Base-by-base conservation (phyloP, 2,797 vertebrate genomes). In the Trachurus trachurus region DNA sequence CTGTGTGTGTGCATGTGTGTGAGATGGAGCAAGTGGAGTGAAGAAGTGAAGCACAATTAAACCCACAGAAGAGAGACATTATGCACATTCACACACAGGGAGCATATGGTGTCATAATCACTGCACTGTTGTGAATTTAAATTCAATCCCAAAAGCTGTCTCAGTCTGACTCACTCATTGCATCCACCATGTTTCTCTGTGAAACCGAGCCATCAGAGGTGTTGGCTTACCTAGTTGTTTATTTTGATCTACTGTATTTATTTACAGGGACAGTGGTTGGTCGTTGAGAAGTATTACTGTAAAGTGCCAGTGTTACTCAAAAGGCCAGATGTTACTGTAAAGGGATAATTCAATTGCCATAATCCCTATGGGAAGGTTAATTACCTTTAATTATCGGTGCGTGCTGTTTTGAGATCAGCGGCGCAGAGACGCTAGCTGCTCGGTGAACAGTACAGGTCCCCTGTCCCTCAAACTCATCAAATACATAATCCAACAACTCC, bases 51-150 rank as follows among this genome's bases (percentile, higher is more conserved):
- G 37, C 52, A 31, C 49, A 52, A 50, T 70, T 61, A 74, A 60
- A 57, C 65, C 29, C 37, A 62, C 69, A 54, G 40, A 60, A 66
- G 2, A 42, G 73, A 52, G 37, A 62, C 49, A 62, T 47, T 29
- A 53, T 59, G 54, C 40, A 73, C 42, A 56, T 37, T 50, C n/a
- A 50, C 2, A 52, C 13, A 5, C 29, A 22, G 19, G 56, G 54
- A 74, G 66, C 61, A 58, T 78, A 62, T 53, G 71, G 50, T 63
- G 52, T 60, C n/a, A 61, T 66, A 57, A 78, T 63, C 50, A 13
- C 50, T 57, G 66, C 50, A 54, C 19, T 42, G 47, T 56, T 71
- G 5, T 57, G 62, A 66, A 39, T 68, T 17, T 73, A 6, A 67
- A 58, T 53, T 39, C 8, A 15, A 45, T 70, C 15, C n/a, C 6